These are phyloP conservation scores for Volucella inanis DNA, from an alignment of 2,888 invertebrate species.

Conservation along the genomic window DNA sequence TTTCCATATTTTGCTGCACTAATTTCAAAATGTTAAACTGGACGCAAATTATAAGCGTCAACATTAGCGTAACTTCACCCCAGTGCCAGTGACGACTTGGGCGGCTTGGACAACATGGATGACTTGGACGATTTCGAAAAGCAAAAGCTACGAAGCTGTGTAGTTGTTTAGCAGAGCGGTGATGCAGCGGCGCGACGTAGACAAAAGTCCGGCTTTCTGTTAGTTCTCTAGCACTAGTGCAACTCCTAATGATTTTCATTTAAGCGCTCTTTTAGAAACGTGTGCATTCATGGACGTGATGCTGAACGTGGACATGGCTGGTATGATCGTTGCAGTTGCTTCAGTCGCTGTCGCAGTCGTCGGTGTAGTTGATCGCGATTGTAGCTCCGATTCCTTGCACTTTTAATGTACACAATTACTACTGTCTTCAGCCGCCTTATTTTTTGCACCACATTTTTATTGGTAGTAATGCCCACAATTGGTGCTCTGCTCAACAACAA, in stretches of 20 bases:
- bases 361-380: slow-evolving; percentile 51
- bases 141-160: no score
- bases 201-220: slow-evolving; percentile 52
- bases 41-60: slow-evolving; percentile 74
- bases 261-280: slow-evolving; percentile 58
- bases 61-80: slow-evolving; percentile 69
- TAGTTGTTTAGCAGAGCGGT: no score
- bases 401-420: slow-evolving; percentile 75
- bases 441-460: slow-evolving; percentile 74
- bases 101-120: not conserved
- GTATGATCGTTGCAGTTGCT: no score
- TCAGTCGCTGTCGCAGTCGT: slow-evolving; percentile 26
- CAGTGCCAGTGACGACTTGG: slow-evolving; percentile 2
- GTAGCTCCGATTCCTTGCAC: slow-evolving; percentile 72
- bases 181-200: slow-evolving; percentile 42
- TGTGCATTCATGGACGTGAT: slow-evolving; percentile 40
- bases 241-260: slow-evolving; percentile 71
- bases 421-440: slow-evolving; percentile 75
- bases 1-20: slow-evolving; percentile 69
- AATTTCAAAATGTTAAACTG: slow-evolving; percentile 72
- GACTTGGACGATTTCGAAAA: no score
- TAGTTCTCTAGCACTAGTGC: slow-evolving; percentile 21
- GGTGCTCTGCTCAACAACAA: slow-evolving; percentile 58
- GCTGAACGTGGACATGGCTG: no score
- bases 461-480: slow-evolving; percentile 73